These are phyloP conservation scores for Acipenser transmontanus DNA, from an alignment of 2,797 vertebrate genomes.

Conservation along the genomic window DNA sequence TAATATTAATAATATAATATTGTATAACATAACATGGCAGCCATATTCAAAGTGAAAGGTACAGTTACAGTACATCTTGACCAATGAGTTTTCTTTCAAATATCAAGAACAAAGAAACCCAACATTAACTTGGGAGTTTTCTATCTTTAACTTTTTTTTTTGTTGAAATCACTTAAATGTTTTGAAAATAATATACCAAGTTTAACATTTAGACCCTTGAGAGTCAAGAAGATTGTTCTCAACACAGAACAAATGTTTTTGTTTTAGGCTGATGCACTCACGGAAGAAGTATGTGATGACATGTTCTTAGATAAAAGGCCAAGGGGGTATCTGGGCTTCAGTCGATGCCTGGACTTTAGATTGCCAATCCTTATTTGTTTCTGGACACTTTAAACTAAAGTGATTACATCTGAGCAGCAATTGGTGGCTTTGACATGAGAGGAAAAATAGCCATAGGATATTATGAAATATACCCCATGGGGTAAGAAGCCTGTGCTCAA, in stretches of 20 bases:
- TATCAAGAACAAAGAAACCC: too few species aligned
- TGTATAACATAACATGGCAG: too few species aligned
- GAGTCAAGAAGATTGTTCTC: slow-evolving; percentile 32
- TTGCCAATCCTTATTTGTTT: slow-evolving; percentile 23
- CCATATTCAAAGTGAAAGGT: too few species aligned
- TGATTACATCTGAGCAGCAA: slow-evolving; percentile 9
- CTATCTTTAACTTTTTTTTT: slow-evolving; percentile 1
- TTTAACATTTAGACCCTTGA: slow-evolving; percentile 39
- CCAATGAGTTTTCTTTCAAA: too few species aligned
- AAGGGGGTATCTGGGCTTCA: slow-evolving; percentile 22
- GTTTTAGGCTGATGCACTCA: slow-evolving; percentile 26
- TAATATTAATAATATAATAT: too few species aligned
- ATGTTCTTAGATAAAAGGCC: slow-evolving; percentile 28
- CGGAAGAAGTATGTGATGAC: slow-evolving; percentile 33
- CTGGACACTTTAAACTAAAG: slow-evolving; percentile 19
- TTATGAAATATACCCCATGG: slow-evolving; percentile 31
- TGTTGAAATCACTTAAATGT: slow-evolving; percentile 35
- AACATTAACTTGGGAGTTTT: too few species aligned
- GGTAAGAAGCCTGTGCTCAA: slow-evolving; percentile 32
- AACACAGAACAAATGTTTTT: slow-evolving; percentile 23
- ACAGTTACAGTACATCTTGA: too few species aligned
- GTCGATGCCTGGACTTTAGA: slow-evolving; percentile 20
- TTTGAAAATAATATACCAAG: slow-evolving; percentile 36
- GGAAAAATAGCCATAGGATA: slow-evolving; percentile 6
- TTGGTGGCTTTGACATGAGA: background rate